A percentile compares a stretch with the other conserved stretches of the same genome.
These are phyloP conservation scores for Cercopithecus petaurista DNA, from an alignment of 2,797 vertebrate genomes.

Conservation along the genomic window DNA sequence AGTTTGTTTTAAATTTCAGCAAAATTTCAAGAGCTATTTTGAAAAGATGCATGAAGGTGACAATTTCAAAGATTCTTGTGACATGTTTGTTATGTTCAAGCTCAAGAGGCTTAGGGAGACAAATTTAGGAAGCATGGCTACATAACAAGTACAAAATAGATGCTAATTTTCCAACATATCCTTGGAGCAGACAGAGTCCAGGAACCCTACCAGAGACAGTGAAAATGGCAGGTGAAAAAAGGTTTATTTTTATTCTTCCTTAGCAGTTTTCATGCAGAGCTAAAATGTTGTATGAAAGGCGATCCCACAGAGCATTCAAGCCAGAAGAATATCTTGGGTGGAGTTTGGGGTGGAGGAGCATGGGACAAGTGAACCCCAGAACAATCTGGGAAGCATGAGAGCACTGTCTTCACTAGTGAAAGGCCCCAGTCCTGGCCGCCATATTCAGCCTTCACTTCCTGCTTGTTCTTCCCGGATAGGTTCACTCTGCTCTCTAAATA, in stretches of 20 bases:
- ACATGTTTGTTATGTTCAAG: not conserved
- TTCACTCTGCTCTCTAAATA: not conserved
- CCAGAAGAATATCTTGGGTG: not conserved
- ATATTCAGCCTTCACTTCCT: not conserved
- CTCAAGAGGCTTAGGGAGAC: not conserved
- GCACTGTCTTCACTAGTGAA: not conserved
- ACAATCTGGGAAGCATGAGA: not conserved
- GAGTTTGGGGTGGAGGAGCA: not conserved
- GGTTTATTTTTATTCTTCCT: not conserved
- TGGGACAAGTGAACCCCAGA: not conserved
- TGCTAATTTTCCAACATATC: not conserved
- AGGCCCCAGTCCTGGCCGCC: not conserved
- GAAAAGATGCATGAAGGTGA: not conserved
- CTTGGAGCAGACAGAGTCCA: not conserved
- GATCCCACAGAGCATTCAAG: not conserved
- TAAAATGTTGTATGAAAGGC: not conserved
- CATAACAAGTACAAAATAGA: not conserved
- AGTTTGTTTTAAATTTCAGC: slow-evolving; percentile 34
- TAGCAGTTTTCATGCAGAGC: not conserved
- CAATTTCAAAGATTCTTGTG: not conserved
- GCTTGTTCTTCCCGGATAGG: not conserved
- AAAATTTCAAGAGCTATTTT: slow-evolving; percentile 50
- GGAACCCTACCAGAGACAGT: not conserved
- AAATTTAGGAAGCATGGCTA: not conserved
- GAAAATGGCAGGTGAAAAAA: not conserved